Evolutionary conservation across 1,140 invertebrate genomes (phyloP).

Genomic region (Ephestia elutella): DNA sequence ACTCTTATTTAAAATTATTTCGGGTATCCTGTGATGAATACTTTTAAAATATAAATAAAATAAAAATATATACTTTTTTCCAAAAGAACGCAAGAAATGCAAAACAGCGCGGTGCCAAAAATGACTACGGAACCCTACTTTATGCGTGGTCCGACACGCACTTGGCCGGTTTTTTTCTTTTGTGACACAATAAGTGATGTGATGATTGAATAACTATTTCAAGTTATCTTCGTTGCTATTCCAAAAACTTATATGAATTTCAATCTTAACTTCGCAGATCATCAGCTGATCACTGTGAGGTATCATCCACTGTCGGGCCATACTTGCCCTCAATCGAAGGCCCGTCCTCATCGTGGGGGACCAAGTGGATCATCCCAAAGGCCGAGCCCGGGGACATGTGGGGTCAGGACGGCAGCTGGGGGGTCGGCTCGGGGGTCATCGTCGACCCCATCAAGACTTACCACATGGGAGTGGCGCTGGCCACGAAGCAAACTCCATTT

Average conservation of each 20-base stretch:
- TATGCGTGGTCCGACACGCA: too few species aligned
- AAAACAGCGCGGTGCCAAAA: too few species aligned
- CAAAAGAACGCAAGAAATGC: too few species aligned
- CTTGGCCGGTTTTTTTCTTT: too few species aligned
- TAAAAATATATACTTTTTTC: too few species aligned
- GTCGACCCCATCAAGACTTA: conserved; percentile 64
- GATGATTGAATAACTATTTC: conserved; percentile 5
- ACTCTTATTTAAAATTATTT: too few species aligned
- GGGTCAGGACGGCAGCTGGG: conserved; percentile 14
- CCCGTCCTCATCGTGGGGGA: conserved; percentile 23
- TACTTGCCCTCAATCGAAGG: conserved; percentile 32
- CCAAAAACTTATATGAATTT: too few species aligned
- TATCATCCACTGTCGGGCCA: conserved; percentile 49
- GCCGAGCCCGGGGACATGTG: conserved; percentile 17
- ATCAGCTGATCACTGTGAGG: conserved; percentile 44
- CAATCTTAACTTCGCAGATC: conserved; percentile 24
- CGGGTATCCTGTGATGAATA: too few species aligned
- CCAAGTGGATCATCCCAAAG: conserved; percentile 23
- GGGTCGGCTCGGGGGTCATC: conserved; percentile 44
- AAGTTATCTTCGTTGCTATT: too few species aligned
- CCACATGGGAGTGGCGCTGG: conserved; percentile 61
- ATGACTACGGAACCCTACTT: too few species aligned
- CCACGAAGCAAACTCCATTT: conserved; percentile 58
- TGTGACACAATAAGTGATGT: too few species aligned
- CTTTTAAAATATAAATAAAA: too few species aligned